Conservation (phyloP, 1,140 invertebrate species). For the Theocolax elegans region DNA sequence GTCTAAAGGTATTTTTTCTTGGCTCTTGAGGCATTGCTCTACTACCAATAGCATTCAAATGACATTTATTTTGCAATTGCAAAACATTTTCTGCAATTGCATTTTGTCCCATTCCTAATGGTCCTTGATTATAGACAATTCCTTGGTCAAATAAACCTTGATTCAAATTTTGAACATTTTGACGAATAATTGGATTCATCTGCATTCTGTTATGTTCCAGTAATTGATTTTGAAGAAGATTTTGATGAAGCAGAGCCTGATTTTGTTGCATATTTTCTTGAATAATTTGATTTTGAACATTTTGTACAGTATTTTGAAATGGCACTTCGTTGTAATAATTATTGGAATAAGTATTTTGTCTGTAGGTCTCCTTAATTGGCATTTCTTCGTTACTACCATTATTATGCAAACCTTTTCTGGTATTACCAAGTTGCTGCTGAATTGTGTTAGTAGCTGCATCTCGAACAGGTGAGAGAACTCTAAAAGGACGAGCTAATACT, state of each 20-base stretch:
- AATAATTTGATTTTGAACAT: conserved; percentile 66
- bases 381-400: conserved; percentile 49
- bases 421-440: conserved; percentile 49
- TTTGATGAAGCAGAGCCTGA: conserved; percentile 56
- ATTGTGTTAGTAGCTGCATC: conserved; percentile 59
- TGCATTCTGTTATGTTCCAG: conserved; percentile 50
- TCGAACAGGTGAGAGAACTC: conserved; percentile 61
- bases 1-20: conserved; percentile 47
- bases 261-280: conserved; percentile 66
- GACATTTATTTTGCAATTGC: conserved; percentile 49
- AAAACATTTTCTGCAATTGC: conserved; percentile 51
- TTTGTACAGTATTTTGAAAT: conserved; percentile 63
- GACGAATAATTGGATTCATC: conserved; percentile 51
- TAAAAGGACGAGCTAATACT: conserved; percentile 59
- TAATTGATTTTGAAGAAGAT: conserved; percentile 55
- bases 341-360: conserved; percentile 46
- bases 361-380: conserved; percentile 49
- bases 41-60: conserved; percentile 46
- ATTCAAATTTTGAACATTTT: conserved; percentile 50
- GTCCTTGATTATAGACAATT: conserved; percentile 35
- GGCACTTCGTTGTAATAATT: conserved; percentile 54
- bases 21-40: conserved; percentile 62
- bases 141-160: conserved; percentile 45
- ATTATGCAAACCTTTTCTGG: conserved; percentile 45
- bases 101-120: conserved; percentile 39